Percentiles rank a stretch among this genome's conserved stretches.
Conservation (phyloP, 37 sponge, comb jelly and placozoan genomes). For the Chondrosia reniformis region DNA sequence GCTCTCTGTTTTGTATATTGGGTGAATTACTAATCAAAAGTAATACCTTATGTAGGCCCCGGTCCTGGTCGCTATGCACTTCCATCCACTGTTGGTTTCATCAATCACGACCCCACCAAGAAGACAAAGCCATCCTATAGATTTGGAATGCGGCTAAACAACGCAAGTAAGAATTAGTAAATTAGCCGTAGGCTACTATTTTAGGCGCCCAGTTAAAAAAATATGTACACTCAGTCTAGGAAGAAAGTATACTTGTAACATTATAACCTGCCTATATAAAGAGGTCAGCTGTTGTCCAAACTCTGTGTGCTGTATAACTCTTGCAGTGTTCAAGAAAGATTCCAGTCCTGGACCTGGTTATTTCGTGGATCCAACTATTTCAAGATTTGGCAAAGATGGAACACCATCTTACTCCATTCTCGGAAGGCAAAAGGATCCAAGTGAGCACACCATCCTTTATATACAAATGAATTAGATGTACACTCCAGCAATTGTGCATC, state of each 20-base stretch:
- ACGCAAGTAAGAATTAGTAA: slow-evolving; percentile 62
- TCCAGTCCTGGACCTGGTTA: slow-evolving; percentile 96
- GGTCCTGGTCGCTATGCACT: slow-evolving; percentile 91
- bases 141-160: slow-evolving; percentile 76
- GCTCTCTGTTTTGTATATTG: too few relatives aligned
- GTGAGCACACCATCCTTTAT: slow-evolving; percentile 71
- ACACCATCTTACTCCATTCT: slow-evolving; percentile 94
- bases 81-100: slow-evolving; percentile 69
- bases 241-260: neutral
- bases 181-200: neutral
- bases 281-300: too few relatives aligned
- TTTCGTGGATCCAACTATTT: slow-evolving; percentile 66
- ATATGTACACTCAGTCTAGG: neutral
- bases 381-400: slow-evolving; percentile 87
- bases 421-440: slow-evolving; percentile 80
- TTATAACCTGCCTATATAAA: too few relatives aligned
- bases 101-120: slow-evolving; percentile 86
- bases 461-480: neutral
- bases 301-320: too few relatives aligned
- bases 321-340: slow-evolving; percentile 83
- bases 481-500: neutral
- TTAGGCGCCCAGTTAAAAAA: neutral
- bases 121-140: slow-evolving; percentile 77
- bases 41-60: slow-evolving; percentile 57
- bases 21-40: too few relatives aligned